Base-by-base conservation (phyloP, 2,797 vertebrate genomes). In the Catamblyrhynchus diadema region DNA sequence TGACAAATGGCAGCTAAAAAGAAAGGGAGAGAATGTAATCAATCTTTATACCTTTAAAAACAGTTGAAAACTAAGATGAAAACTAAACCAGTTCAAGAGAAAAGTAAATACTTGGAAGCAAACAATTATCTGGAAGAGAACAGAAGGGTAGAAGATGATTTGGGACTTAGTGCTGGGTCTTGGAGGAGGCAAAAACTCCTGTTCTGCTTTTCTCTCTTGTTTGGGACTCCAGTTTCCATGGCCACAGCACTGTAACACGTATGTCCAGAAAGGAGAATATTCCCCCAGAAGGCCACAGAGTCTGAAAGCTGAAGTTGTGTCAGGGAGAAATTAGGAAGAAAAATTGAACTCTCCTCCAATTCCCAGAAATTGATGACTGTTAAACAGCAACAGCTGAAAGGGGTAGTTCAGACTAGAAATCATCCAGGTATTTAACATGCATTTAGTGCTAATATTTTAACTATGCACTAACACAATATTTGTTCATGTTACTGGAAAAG, bases 1-100 rank as follows among this genome's bases (percentile, higher is more conserved):
- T 97, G 96, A 98, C 94, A 97, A 98, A 98, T 97, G 90, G 90
- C 95, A 88, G 66, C 93, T 92, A 95, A 95, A 94, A 95, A 91
- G 86, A 93, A 97, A 95, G 80, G 35, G 23, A 83, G 94, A 94
- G 94, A 88, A 81, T 61, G 65, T 90, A 96, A 97, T 98, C 94
- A 97, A 97, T 97, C 96, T 97, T 94, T 96, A 88, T 67, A 86
- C 88, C 44, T 93, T 93, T 94, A 83, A 86, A 94, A 89, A 59
- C 24, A 79, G 51, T 67, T 81, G 54, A 81, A 92, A 71, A 77
- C 53, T 66, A 71, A 54, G 42, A 83, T 35, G n/a, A 89, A 93
- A 95, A 39, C 66, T 2, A 48, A 92, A 67, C 30, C 25, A n/a
- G 59, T 87, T 56, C n/a, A 62, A 70, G 57, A 56, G 87, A 62